A percentile compares a stretch with the other conserved stretches of the same genome.
phyloP scores from a whole-genome alignment of 1,140 invertebrate species.

The Brachionus asplanchnoidis region DNA sequence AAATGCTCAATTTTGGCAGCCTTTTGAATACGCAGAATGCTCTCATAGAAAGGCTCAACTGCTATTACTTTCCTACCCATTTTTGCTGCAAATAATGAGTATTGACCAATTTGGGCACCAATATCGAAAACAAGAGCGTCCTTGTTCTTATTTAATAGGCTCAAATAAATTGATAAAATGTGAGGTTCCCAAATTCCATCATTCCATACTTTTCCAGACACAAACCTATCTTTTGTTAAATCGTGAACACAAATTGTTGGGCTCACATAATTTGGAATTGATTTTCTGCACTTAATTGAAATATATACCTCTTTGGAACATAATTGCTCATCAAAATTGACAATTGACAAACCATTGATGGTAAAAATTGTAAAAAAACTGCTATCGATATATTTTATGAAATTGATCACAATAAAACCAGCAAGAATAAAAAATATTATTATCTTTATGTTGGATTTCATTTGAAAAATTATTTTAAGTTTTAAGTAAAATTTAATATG shows the following conservation, averaged over 20 bases:
- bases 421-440: too few species aligned
- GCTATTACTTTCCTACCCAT: not conserved
- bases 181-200: not conserved
- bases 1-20: not conserved
- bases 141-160: not conserved
- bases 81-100: not conserved
- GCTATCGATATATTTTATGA: too few species aligned
- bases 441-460: too few species aligned
- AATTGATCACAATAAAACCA: too few species aligned
- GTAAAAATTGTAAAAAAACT: too few species aligned
- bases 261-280: too few species aligned
- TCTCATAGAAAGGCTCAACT: conserved; percentile 1
- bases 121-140: not conserved
- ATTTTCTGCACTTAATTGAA: too few species aligned
- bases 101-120: not conserved
- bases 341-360: too few species aligned
- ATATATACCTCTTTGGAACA: too few species aligned
- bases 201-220: not conserved
- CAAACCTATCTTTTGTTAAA: not conserved
- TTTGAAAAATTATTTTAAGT: too few species aligned
- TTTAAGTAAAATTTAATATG: too few species aligned
- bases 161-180: not conserved
- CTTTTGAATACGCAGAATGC: not conserved
- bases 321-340: too few species aligned
- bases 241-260: not conserved